Conservation (phyloP, 2,113 vertebrate species). For the Pterocles orientalis region DNA sequence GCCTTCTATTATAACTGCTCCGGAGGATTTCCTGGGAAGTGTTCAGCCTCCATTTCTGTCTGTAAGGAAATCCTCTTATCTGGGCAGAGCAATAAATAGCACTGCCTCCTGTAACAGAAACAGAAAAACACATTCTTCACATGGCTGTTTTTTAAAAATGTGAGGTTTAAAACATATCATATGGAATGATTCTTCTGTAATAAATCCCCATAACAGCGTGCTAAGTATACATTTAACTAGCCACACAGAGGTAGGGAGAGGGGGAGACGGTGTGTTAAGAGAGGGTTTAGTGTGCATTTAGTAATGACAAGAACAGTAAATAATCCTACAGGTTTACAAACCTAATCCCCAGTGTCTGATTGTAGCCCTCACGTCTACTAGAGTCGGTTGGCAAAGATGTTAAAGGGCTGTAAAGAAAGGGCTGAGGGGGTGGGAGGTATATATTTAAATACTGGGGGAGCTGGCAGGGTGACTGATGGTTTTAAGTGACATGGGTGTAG, state of each 20-base stretch:
- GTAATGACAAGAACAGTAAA: slow-evolving; percentile 58
- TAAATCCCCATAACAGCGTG: not conserved
- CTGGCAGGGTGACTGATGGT: not conserved
- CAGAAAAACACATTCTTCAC: slow-evolving; percentile 50
- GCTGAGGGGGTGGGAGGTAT: not conserved
- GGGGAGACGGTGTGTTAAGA: not conserved
- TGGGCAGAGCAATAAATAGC: slow-evolving; percentile 64
- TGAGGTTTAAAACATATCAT: not conserved
- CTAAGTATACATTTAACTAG: not conserved
- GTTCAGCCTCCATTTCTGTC: slow-evolving; percentile 62
- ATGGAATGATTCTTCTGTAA: slow-evolving; percentile 10
- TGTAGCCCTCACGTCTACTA: not conserved
- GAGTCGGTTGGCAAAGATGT: not conserved
- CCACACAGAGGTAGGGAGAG: not conserved
- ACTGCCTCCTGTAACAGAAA: slow-evolving; percentile 51
- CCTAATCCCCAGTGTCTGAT: slow-evolving; percentile 54
- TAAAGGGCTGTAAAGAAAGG: slow-evolving; percentile 1
- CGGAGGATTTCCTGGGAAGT: slow-evolving; percentile 66
- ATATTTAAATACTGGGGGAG: not conserved
- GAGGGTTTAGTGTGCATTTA: slow-evolving; percentile 7
- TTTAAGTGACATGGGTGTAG: not conserved
- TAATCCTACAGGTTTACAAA: slow-evolving; percentile 64
- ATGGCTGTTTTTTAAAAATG: slow-evolving; percentile 32
- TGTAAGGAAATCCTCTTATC: slow-evolving; percentile 74
- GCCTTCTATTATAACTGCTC: slow-evolving; percentile 45